Evolutionary conservation across 1,140 invertebrate genomes (phyloP), one percentile per base, ranked within the genome.

Genomic region (Oryzaephilus surinamensis): DNA sequence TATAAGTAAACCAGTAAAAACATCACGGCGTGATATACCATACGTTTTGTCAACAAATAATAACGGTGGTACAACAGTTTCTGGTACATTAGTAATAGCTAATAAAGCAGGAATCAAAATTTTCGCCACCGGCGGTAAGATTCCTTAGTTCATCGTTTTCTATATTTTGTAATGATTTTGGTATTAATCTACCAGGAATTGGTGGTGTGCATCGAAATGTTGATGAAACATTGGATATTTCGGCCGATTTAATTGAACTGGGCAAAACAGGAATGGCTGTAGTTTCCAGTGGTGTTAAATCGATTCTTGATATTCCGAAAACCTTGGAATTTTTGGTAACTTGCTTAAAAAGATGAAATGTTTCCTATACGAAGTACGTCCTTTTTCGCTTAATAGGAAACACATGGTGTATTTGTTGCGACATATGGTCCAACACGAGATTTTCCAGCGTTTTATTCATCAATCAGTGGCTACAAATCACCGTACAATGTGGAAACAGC

Each of bases 271-370:
- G 82, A 5, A 77, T 97, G 1, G 75, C 86, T 38, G 92, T 98
- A 7, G 79, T 99, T 1, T 97, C 88, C 45, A 88, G 92, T 52
- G 96, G 96, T 10, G 77, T 96, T 21, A 99, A 99, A 69, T 95
- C 93, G 20, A 98, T 99, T 52, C 68, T 99, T 17, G 96, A 99
- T 60, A 93, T 99, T 54, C 78, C 75, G 1, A 81, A 82, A 54
- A 98, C 95, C 1, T 67, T 99, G 17, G 96, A 99, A 62, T 96
- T 83, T 59, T 65, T 99, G 67, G 89, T 84, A 69, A 70, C 55
- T 24, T 24, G 10, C 11, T 7, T 24, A 30, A n/a, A n/a, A n/a
- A n/a, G n/a, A n/a, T 13, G 37, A 3, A 20, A 26, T 20, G 16
- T 19, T 24, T 16, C 11, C 8, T 12, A n/a, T n/a, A 13, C 16